Conservation (phyloP, 2,888 invertebrate genomes). For the Nemoura dubitans region DNA sequence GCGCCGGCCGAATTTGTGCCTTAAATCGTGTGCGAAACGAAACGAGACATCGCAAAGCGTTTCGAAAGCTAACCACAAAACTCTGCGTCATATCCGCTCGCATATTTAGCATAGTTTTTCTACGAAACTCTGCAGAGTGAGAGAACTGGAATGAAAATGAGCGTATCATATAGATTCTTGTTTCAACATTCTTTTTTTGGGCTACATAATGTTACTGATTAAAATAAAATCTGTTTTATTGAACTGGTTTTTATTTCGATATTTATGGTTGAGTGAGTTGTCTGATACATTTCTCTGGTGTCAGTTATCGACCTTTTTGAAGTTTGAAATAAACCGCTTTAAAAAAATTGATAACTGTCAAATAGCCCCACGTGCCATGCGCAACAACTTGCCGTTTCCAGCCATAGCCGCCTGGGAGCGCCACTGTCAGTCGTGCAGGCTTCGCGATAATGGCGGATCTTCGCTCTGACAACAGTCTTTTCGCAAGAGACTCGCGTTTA, state of each 20-base stretch:
- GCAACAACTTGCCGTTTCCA: no score
- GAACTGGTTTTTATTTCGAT: not conserved
- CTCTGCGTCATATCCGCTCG: not conserved
- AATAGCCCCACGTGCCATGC: no score
- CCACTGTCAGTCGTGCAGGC: not conserved
- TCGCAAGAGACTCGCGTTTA: not conserved
- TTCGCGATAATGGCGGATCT: conserved; percentile 2
- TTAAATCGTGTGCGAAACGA: not conserved
- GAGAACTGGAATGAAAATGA: not conserved
- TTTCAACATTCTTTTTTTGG: not conserved
- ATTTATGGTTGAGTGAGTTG: no score
- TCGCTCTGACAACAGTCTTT: not conserved
- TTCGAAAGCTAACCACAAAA: not conserved
- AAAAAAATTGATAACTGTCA: no score
- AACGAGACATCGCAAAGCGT: not conserved
- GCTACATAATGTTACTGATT: not conserved
- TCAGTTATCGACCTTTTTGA: no score
- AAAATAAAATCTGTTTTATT: not conserved
- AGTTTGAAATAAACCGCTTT: no score
- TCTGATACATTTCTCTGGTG: no score
- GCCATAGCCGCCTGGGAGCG: no score
- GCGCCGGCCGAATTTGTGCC: not conserved
- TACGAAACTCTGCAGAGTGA: not conserved
- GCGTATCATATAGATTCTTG: not conserved
- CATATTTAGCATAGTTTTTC: not conserved